These are phyloP conservation scores for Epinotia demarniana DNA, from an alignment of 2,888 invertebrate species.

Conservation along the genomic window DNA sequence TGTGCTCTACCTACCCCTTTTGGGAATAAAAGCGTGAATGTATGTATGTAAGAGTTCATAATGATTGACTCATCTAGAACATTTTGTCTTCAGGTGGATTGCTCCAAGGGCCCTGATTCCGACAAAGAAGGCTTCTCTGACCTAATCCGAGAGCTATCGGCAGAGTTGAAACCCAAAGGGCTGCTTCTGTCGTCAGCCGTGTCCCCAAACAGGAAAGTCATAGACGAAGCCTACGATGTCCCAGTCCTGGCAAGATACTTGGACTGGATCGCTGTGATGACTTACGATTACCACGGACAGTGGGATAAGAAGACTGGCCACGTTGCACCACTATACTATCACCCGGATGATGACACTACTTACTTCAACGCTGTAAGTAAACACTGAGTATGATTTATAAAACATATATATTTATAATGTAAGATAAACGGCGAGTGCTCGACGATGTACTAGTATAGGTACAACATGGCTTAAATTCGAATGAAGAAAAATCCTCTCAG, in stretches of 20 bases:
- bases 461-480: no score
- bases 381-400: not conserved
- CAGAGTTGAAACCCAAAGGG: slow-evolving; percentile 87
- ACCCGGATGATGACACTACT: slow-evolving; percentile 91
- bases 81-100: slow-evolving; percentile 87
- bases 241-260: slow-evolving; percentile 89
- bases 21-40: no score
- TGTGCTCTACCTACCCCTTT: no score
- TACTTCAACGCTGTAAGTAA: slow-evolving; percentile 92
- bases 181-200: slow-evolving; percentile 93
- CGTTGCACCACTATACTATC: slow-evolving; percentile 92
- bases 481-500: no score
- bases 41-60: no score
- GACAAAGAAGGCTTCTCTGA: slow-evolving; percentile 92
- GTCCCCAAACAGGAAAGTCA: slow-evolving; percentile 94
- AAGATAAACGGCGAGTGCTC: no score
- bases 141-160: slow-evolving; percentile 89
- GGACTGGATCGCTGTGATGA: slow-evolving; percentile 97
- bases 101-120: slow-evolving; percentile 92
- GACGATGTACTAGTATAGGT: no score
- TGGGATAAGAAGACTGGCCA: slow-evolving; percentile 97
- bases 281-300: slow-evolving; percentile 95
- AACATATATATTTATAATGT: no score
- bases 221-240: slow-evolving; percentile 94
- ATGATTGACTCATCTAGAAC: not conserved